Conservation (phyloP, 2,888 invertebrate species). For the Galerucella nymphaeae region DNA sequence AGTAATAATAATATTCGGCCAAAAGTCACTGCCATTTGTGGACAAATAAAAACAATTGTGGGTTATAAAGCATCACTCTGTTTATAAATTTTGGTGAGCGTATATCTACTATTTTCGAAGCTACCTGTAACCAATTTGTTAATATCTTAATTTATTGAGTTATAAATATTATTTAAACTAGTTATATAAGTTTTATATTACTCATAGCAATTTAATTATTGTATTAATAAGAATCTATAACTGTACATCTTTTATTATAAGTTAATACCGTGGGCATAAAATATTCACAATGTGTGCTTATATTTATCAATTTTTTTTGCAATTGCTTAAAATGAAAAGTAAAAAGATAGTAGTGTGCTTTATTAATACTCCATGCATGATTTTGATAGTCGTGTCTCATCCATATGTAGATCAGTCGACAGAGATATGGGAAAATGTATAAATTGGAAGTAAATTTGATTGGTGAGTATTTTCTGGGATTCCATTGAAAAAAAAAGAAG, state of each 20-base stretch:
- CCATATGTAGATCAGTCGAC: neutral
- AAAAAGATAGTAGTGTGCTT: slow-evolving; percentile 27
- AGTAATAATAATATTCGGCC: neutral
- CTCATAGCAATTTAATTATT: slow-evolving; percentile 29
- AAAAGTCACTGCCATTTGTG: slow-evolving; percentile 6
- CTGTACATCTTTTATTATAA: slow-evolving; percentile 25
- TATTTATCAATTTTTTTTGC: slow-evolving; percentile 21
- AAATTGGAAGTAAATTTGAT: neutral
- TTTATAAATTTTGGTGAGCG: slow-evolving; percentile 1
- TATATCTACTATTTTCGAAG: slow-evolving; percentile 23
- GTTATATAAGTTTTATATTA: slow-evolving; percentile 33
- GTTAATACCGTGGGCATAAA: slow-evolving; percentile 15
- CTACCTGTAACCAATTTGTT: slow-evolving; percentile 26
- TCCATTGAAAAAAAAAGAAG: too few relatives aligned
- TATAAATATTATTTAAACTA: slow-evolving; percentile 28
- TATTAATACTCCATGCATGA: slow-evolving; percentile 23
- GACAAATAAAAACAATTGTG: neutral
- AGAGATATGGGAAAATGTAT: neutral
- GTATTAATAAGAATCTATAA: slow-evolving; percentile 17
- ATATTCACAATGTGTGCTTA: slow-evolving; percentile 23
- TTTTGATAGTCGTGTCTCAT: slow-evolving; percentile 24
- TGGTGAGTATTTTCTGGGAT: neutral
- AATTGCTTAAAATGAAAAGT: slow-evolving; percentile 18
- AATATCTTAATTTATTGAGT: slow-evolving; percentile 31
- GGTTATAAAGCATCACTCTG: neutral